Base-by-base conservation (phyloP, 2,113 vertebrate genomes). In the Percopsis transmontana region DNA sequence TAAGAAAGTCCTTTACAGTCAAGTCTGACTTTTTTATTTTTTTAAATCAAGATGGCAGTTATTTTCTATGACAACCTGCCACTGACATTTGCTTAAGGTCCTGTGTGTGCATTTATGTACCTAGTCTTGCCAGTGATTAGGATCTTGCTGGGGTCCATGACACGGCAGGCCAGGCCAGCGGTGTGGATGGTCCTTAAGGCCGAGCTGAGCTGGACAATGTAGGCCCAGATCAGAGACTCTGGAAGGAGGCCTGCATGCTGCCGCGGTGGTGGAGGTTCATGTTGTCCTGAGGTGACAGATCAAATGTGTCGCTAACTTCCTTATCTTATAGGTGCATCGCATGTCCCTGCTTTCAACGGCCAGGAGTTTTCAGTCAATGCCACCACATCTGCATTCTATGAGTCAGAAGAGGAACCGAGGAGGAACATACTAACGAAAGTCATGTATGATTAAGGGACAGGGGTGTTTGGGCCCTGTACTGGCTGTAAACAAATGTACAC, bases 111-210 rank as follows among this genome's bases (percentile, higher is more conserved):
- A 15, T 20, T 41, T 57, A 79, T 13, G 3, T 89, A 98, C 96
- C 96, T 96, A 51, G 97, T 99, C 89, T 99, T 99, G 81, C 97
- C 96, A 12, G 96, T 97, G 83, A 99, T 96, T 68, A 99, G 92
- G 92, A 99, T 99, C 88, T 99, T 99, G 42, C 95, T 98, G 85
- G 97, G 97, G 85, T 99, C 96, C 97, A 99, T 98, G 69, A 98
- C 96, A 44, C 97, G 93, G 85, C 97, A 99, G 0, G 96, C 97
- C 72, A 99, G 88, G 47, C 97, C 97, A 5, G 96, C 97, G 1
- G 97, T 99, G 82, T 99, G 97, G 86, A 98, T 95, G 84, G 95
- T 98, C 24, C 97, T 92, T 70, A 99, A 79, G 0, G 97, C 97
- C 2, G 97, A 99, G 80, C 96, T 99, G 18, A 99, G 92, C 74